phyloP scores from a whole-genome alignment of 2,888 invertebrate species.

The Resseliella maxima region DNA sequence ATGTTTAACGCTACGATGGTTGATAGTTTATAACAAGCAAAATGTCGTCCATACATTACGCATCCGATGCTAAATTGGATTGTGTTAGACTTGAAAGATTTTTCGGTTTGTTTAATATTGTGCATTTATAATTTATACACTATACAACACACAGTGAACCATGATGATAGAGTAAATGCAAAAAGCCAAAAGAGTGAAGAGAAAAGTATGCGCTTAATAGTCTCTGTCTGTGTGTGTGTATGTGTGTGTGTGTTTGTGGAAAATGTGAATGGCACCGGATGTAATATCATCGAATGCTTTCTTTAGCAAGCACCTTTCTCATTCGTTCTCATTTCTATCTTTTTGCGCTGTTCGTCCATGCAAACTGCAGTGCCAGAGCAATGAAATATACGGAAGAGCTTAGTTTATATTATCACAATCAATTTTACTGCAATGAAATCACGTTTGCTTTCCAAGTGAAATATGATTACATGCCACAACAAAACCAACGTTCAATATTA shows the following conservation, averaged over 20 bases:
- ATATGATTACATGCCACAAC: constrained; percentile 51
- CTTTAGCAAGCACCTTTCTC: not conserved
- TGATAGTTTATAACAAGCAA: constrained; percentile 44
- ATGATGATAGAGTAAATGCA: not conserved
- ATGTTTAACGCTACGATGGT: constrained; percentile 31
- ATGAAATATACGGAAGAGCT: constrained; percentile 34
- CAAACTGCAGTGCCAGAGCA: not conserved
- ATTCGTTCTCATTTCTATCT: not conserved
- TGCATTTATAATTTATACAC: constrained; percentile 45
- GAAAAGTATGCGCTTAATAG: not conserved
- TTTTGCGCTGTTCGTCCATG: not conserved
- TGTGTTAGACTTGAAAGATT: constrained; percentile 39
- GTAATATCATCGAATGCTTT: constrained; percentile 7
- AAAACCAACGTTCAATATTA: constrained; percentile 8
- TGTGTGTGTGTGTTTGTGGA: not conserved
- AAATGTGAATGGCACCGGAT: not conserved
- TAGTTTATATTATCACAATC: constrained; percentile 50
- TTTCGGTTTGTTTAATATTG: constrained; percentile 53
- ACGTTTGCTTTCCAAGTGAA: constrained; percentile 41
- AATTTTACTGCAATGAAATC: constrained; percentile 51
- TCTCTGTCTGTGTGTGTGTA: not conserved
- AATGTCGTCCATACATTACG: constrained; percentile 50
- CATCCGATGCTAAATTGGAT: constrained; percentile 43
- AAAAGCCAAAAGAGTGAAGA: not conserved
- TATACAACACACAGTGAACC: not conserved